Conservation (phyloP, 2,888 invertebrate species). For the Dinocampus coccinellae region DNA sequence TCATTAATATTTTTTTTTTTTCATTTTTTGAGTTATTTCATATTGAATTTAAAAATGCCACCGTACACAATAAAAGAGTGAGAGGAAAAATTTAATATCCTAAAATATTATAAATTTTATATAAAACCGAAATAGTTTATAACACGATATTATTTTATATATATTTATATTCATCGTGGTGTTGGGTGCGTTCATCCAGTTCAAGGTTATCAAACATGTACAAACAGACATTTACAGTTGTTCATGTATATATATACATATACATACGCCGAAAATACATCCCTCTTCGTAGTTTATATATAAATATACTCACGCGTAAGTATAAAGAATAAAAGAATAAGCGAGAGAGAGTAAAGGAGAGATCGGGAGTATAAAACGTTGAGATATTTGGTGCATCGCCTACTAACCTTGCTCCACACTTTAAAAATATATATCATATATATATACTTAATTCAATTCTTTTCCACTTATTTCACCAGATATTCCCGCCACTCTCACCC, state of each 20-base stretch:
- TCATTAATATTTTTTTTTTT: no score
- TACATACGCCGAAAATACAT: conserved; percentile 59
- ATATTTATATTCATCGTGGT: conserved; percentile 16
- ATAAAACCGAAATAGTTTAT: conserved; percentile 45
- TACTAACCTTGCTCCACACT: conserved; percentile 52
- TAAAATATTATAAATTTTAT: not conserved
- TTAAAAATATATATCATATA: conserved; percentile 6
- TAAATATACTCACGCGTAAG: conserved; percentile 54
- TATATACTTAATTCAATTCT: not conserved
- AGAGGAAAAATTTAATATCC: no score
- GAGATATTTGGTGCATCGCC: conserved; percentile 45
- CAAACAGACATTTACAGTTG: conserved; percentile 34
- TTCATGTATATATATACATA: conserved; percentile 3
- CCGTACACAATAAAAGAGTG: no score
- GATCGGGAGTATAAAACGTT: conserved; percentile 33
- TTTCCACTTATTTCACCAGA: no score
- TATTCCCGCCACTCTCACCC: no score
- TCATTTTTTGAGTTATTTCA: no score
- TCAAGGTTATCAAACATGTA: conserved; percentile 63
- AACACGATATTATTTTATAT: conserved; percentile 38
- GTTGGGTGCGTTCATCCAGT: conserved; percentile 59
- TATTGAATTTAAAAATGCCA: no score
- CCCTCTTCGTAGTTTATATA: conserved; percentile 54
- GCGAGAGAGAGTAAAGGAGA: conserved; percentile 22
- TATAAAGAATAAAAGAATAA: no score